A percentile compares a stretch with the other conserved stretches of the same genome.
Evolutionary conservation across 2,888 invertebrate species (phyloP).

Genomic region (Galeruca laticollis): DNA sequence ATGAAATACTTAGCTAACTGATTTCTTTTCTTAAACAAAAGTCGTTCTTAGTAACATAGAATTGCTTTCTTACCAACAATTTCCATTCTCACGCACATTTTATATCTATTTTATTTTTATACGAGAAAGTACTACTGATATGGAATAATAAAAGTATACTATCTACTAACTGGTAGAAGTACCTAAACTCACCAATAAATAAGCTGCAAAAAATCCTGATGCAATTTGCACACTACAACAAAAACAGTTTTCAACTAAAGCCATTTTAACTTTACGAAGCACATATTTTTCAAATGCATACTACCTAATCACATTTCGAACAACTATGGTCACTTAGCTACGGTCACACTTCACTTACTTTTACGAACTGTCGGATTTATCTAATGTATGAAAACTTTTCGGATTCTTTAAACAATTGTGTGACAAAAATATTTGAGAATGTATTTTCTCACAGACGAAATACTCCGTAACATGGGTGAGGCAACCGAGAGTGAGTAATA

Average conservation of each 20-base stretch:
- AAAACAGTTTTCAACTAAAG: slow-evolving; percentile 65
- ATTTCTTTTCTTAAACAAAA: neutral
- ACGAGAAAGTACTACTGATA: slow-evolving; percentile 15
- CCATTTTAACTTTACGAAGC: slow-evolving; percentile 58
- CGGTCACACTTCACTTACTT: slow-evolving; percentile 7
- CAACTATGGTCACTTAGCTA: neutral
- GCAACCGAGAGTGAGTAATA: slow-evolving; percentile 58
- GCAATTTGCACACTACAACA: slow-evolving; percentile 68
- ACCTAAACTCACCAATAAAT: slow-evolving; percentile 64
- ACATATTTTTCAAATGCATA: slow-evolving; percentile 40
- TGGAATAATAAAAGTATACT: neutral
- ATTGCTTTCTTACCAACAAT: neutral
- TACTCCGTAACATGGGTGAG: slow-evolving; percentile 50
- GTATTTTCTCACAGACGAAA: slow-evolving; percentile 22
- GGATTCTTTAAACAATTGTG: neutral
- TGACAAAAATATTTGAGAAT: slow-evolving; percentile 20
- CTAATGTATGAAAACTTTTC: neutral
- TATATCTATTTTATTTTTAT: neutral
- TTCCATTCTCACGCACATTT: neutral
- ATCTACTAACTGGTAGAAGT: neutral
- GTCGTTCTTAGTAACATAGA: no score
- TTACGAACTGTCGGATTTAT: neutral
- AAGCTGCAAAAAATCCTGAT: slow-evolving; percentile 67
- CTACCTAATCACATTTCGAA: slow-evolving; percentile 28
- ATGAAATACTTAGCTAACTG: no score